Conservation (phyloP, 2,888 invertebrate species). For the Strigamia crassipes region DNA sequence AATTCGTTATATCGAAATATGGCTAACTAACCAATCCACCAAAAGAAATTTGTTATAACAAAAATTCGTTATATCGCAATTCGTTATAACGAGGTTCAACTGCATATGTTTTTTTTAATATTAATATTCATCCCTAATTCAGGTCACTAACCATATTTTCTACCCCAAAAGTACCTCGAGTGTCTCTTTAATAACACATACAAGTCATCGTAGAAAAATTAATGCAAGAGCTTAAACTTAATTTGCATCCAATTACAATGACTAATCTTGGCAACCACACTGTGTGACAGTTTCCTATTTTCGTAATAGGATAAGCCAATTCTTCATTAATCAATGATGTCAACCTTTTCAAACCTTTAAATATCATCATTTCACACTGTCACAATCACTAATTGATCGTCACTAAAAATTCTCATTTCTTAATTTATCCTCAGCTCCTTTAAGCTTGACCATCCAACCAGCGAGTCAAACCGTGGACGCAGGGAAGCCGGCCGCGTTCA, state of each 20-base stretch:
- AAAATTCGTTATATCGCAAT: no score
- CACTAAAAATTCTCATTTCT: not conserved
- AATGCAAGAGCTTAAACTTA: constrained; percentile 1
- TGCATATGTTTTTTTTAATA: no score
- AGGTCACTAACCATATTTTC: no score
- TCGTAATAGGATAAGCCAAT: constrained; percentile 15
- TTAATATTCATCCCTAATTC: no score
- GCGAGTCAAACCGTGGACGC: constrained; percentile 74
- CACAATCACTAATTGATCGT: not conserved
- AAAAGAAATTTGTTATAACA: no score
- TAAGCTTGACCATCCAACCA: constrained; percentile 72
- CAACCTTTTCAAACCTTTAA: not conserved
- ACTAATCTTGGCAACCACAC: not conserved
- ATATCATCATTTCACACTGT: not conserved
- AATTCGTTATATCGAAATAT: no score
- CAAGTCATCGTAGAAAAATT: not conserved
- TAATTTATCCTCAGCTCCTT: constrained; percentile 65
- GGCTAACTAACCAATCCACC: no score
- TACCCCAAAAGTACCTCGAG: not conserved
- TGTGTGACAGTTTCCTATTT: constrained; percentile 10
- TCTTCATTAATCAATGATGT: not conserved
- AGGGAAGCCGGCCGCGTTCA: constrained; percentile 80
- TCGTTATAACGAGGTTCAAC: no score
- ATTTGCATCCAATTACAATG: constrained; percentile 15
- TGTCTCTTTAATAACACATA: not conserved